These are phyloP conservation scores for Takifugu flavidus DNA, from an alignment of 2,113 vertebrate species.

Conservation along the genomic window DNA sequence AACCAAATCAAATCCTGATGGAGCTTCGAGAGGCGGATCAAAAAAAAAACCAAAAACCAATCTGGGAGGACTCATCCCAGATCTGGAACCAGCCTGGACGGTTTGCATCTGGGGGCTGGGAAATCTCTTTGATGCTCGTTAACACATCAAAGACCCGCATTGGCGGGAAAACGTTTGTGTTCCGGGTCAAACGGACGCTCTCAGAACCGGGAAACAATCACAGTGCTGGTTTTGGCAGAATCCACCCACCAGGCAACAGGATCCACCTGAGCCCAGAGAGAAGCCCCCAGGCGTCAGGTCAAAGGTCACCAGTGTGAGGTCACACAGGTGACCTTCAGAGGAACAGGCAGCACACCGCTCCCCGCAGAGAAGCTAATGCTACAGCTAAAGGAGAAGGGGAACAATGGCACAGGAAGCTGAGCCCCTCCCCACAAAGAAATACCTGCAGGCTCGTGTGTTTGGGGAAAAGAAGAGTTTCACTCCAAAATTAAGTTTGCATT, in stretches of 20 bases:
- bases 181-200: no score
- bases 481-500: constrained; percentile 44
- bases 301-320: no score
- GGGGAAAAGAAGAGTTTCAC: constrained; percentile 64
- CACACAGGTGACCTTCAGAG: no score
- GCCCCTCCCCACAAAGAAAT: constrained; percentile 43
- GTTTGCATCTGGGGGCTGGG: constrained; percentile 16
- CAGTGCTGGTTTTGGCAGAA: no score
- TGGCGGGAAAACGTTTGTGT: neutral
- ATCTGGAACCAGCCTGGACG: constrained; percentile 27
- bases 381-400: neutral
- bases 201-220: no score
- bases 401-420: constrained; percentile 38
- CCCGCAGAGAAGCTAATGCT: constrained; percentile 1
- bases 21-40: constrained; percentile 35
- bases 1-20: constrained; percentile 50
- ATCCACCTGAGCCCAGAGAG: no score
- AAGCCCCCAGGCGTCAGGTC: no score
- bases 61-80: neutral
- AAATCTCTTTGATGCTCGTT: constrained; percentile 47
- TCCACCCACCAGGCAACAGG: no score
- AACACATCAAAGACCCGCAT: constrained; percentile 26
- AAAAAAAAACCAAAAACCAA: constrained; percentile 3
- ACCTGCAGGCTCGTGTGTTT: constrained; percentile 19
- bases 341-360: no score